A percentile compares a stretch with the other conserved stretches of the same genome.
Evolutionary conservation across 2,888 invertebrate species (phyloP).

Genomic region (Trichopria drosophilae): DNA sequence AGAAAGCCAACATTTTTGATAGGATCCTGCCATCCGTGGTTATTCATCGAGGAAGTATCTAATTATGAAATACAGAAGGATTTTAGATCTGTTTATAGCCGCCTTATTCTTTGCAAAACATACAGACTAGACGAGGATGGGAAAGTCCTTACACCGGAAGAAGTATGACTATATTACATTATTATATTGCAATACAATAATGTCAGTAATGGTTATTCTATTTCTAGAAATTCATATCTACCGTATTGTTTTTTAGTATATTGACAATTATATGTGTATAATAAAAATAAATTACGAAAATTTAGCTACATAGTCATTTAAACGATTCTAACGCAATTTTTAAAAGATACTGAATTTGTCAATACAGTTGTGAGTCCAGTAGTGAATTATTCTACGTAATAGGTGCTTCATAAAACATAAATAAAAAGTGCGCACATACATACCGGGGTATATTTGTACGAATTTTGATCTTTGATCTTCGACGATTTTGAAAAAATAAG

Average conservation of each 20-base stretch:
- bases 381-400: no score
- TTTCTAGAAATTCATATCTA: not conserved
- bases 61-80: slow-evolving; percentile 96
- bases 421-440: no score
- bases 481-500: no score
- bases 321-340: not conserved
- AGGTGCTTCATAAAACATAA: no score
- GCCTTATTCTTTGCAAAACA: slow-evolving; percentile 95
- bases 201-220: no score
- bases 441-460: no score
- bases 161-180: slow-evolving; percentile 66
- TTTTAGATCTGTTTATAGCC: slow-evolving; percentile 96
- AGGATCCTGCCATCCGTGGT: slow-evolving; percentile 97
- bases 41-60: slow-evolving; percentile 97
- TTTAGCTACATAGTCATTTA: not conserved
- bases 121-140: slow-evolving; percentile 98
- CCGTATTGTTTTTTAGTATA: no score
- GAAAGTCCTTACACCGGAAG: slow-evolving; percentile 97
- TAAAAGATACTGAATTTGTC: not conserved
- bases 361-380: no score
- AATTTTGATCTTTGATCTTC: no score
- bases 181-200: no score
- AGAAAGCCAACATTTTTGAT: slow-evolving; percentile 83
- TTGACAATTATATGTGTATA: no score
- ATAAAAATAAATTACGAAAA: no score